Percentiles rank a stretch among this genome's conserved stretches.
phyloP scores from a whole-genome alignment of 2,113 vertebrate species.

The Hypocryptadius cinnamomeus region DNA sequence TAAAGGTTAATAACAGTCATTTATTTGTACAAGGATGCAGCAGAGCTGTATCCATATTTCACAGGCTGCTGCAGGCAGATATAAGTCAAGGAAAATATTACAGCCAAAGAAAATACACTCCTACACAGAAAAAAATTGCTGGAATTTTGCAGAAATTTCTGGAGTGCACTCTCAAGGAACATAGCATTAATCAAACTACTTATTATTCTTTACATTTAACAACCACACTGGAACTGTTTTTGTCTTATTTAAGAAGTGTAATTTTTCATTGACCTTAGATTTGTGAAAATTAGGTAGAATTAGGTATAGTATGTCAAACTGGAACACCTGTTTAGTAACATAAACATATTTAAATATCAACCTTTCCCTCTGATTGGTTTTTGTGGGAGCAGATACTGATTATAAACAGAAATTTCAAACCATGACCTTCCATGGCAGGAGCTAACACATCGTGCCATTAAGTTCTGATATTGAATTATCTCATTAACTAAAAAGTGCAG shows the following conservation, averaged over 20 bases:
- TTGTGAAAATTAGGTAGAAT: constrained; percentile 59
- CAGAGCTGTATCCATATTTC: neutral
- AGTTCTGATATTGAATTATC: constrained; percentile 6
- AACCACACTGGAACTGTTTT: neutral
- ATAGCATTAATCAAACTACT: neutral
- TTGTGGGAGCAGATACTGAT: constrained; percentile 63
- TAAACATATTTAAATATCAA: constrained; percentile 75
- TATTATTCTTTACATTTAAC: constrained; percentile 13
- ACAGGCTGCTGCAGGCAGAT: neutral
- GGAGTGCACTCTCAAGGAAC: neutral
- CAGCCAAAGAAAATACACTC: neutral
- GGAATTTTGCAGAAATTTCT: neutral
- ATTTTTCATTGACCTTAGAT: constrained; percentile 62
- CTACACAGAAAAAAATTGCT: neutral
- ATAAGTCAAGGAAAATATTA: neutral
- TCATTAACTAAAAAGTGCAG: constrained; percentile 42
- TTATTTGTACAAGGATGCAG: neutral
- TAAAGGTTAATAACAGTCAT: neutral
- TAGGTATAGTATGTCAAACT: constrained; percentile 52
- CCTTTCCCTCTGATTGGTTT: constrained; percentile 72
- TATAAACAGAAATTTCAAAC: constrained; percentile 58
- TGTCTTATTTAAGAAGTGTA: constrained; percentile 10
- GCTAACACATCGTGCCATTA: neutral
- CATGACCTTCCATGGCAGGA: constrained; percentile 62
- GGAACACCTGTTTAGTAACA: constrained; percentile 67